Conservation (phyloP, 2,888 invertebrate species). For the Slavum lentiscoides region DNA sequence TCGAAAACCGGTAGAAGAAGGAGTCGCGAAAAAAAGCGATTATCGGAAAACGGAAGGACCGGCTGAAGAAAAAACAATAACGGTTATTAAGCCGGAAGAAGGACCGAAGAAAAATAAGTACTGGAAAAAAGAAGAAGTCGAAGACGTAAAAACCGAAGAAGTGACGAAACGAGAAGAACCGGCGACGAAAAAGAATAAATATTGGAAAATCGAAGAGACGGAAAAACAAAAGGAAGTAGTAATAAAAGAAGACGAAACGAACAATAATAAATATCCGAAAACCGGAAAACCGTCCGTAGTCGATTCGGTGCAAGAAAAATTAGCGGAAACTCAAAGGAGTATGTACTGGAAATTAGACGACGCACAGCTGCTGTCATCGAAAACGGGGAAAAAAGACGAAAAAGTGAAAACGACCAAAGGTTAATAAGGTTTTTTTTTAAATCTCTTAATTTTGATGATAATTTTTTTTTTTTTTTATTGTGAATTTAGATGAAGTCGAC, state of each 20-base stretch:
- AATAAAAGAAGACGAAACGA: slow-evolving; percentile 51
- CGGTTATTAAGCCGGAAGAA: not conserved
- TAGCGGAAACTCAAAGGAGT: slow-evolving; percentile 56
- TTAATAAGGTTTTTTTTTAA: not conserved
- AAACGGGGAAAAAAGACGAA: slow-evolving; percentile 56
- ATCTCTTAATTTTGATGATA: not conserved
- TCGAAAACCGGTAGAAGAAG: slow-evolving; percentile 56
- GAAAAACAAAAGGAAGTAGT: slow-evolving; percentile 17
- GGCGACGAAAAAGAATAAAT: slow-evolving; percentile 22
- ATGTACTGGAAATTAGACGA: slow-evolving; percentile 47
- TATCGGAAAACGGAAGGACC: slow-evolving; percentile 57
- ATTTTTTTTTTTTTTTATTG: not conserved
- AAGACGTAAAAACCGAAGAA: not conserved
- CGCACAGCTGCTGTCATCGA: slow-evolving; percentile 56
- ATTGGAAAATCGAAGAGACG: slow-evolving; percentile 36
- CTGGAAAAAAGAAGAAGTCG: slow-evolving; percentile 26
- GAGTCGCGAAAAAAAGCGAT: not conserved
- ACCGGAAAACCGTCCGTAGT: slow-evolving; percentile 56
- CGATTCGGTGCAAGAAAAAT: slow-evolving; percentile 58
- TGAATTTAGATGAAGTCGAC: not conserved
- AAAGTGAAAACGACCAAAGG: slow-evolving; percentile 21
- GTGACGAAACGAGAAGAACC: slow-evolving; percentile 11
- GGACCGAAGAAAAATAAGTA: slow-evolving; percentile 18
- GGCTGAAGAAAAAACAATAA: not conserved
- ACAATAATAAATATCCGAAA: slow-evolving; percentile 56